Percentiles rank a stretch among this genome's conserved stretches.
Conservation (phyloP, 35 echinoderm and acorn worm genomes). For the Hemicentrotus pulcherrimus region DNA sequence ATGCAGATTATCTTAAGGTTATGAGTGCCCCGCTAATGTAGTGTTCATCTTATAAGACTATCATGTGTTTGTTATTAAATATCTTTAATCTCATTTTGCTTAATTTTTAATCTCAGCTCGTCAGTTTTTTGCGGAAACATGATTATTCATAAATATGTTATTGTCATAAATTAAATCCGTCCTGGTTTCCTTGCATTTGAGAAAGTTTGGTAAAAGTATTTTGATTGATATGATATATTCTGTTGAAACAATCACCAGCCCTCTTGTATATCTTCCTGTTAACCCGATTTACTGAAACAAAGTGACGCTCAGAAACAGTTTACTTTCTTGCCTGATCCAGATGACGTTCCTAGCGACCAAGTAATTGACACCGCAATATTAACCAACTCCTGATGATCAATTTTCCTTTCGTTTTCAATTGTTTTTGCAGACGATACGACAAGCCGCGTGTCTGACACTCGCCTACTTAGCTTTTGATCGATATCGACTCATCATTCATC, state of each 20-base stretch:
- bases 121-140: too few species aligned
- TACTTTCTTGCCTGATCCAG: not conserved
- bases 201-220: not conserved
- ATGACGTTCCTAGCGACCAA: not conserved
- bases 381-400: not conserved
- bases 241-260: too few species aligned
- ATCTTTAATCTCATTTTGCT: too few species aligned
- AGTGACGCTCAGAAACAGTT: not conserved
- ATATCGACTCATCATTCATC: slow-evolving; percentile 50
- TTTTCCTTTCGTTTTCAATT: not conserved
- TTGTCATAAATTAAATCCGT: not conserved
- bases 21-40: too few species aligned
- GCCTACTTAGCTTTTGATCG: slow-evolving; percentile 48
- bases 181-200: not conserved
- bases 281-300: not conserved
- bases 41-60: too few species aligned
- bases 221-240: not conserved
- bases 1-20: too few species aligned
- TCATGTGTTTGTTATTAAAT: too few species aligned
- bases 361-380: not conserved
- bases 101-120: too few species aligned
- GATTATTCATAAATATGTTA: too few species aligned
- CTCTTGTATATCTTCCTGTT: not conserved
- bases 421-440: slow-evolving; percentile 26
- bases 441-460: slow-evolving; percentile 38